Conservation (phyloP, 2,797 vertebrate species). For the Typhlichthys eigenmanni region DNA sequence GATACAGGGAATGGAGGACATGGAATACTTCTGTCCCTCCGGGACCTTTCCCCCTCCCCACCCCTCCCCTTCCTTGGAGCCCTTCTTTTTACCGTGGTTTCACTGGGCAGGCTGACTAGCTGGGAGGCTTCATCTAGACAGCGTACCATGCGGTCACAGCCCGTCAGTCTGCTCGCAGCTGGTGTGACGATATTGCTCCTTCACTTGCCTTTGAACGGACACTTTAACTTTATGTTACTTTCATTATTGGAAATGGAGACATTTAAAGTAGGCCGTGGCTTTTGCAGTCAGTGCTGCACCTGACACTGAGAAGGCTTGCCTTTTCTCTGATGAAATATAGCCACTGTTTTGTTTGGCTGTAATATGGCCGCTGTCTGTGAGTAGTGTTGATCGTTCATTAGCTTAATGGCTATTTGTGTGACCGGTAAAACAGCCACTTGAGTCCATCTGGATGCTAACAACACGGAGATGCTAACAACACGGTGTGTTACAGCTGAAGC, state of each 20-base stretch:
- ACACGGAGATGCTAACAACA: slow-evolving; percentile 71
- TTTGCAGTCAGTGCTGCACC: too few species aligned
- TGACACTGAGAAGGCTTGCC: slow-evolving; percentile 63
- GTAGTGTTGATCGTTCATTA: slow-evolving; percentile 94
- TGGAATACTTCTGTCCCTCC: slow-evolving; percentile 35
- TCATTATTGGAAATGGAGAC: too few species aligned
- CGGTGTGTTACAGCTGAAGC: slow-evolving; percentile 85
- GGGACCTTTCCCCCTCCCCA: slow-evolving; percentile 39
- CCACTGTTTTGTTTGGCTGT: slow-evolving; percentile 86
- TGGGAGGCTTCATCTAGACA: slow-evolving; percentile 48
- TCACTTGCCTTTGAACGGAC: too few species aligned
- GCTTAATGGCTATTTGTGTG: slow-evolving; percentile 87
- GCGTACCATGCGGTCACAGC: slow-evolving; percentile 25
- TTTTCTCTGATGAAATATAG: slow-evolving; percentile 88
- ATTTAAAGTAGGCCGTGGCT: too few species aligned
- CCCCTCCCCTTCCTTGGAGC: slow-evolving; percentile 27
- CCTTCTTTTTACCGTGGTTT: slow-evolving; percentile 56
- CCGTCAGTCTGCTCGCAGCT: slow-evolving; percentile 19
- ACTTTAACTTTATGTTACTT: too few species aligned
- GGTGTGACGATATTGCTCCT: neutral
- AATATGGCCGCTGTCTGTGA: slow-evolving; percentile 83
- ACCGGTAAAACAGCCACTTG: slow-evolving; percentile 86
- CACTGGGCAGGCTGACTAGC: slow-evolving; percentile 38
- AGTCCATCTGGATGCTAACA: slow-evolving; percentile 78
- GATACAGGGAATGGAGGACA: slow-evolving; percentile 32